Percentiles rank a stretch among this genome's conserved stretches.
phyloP scores from a whole-genome alignment of 2,113 vertebrate genomes.

The Dromaius novaehollandiae region DNA sequence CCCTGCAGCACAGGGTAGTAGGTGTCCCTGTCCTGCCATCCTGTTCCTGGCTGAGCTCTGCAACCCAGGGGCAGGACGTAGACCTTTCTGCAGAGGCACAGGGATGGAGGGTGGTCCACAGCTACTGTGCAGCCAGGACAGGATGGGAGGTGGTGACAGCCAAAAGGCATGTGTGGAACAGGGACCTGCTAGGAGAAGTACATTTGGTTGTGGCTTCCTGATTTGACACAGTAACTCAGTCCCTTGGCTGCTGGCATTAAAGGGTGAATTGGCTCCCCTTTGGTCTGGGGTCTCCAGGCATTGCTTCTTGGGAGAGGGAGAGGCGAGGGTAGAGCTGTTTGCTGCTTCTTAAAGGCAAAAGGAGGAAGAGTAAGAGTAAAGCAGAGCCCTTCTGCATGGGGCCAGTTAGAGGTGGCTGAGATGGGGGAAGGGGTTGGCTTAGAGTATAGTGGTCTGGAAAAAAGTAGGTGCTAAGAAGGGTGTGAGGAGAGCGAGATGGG shows the following conservation, averaged over 20 bases:
- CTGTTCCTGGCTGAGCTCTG: neutral
- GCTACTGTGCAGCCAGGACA: neutral
- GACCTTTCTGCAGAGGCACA: neutral
- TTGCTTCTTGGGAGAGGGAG: neutral
- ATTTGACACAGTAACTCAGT: neutral
- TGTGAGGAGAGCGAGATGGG: neutral
- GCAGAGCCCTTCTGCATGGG: neutral
- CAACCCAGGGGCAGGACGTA: neutral
- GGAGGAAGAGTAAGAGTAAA: neutral
- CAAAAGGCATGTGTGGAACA: neutral
- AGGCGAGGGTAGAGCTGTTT: neutral
- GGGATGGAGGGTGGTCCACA: neutral
- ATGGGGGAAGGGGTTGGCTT: neutral
- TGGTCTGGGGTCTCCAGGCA: neutral
- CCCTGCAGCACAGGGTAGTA: neutral
- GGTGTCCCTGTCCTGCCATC: neutral
- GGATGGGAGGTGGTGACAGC: neutral
- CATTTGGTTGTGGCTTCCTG: neutral
- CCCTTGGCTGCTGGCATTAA: neutral
- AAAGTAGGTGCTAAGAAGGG: neutral
- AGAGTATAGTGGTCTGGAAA: neutral
- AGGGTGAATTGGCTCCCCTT: neutral
- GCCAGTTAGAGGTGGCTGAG: neutral
- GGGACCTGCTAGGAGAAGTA: neutral
- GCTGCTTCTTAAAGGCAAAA: neutral